Percentiles rank a stretch among this genome's conserved stretches.
Conservation (phyloP, 2,797 vertebrate genomes). For the Falco biarmicus region DNA sequence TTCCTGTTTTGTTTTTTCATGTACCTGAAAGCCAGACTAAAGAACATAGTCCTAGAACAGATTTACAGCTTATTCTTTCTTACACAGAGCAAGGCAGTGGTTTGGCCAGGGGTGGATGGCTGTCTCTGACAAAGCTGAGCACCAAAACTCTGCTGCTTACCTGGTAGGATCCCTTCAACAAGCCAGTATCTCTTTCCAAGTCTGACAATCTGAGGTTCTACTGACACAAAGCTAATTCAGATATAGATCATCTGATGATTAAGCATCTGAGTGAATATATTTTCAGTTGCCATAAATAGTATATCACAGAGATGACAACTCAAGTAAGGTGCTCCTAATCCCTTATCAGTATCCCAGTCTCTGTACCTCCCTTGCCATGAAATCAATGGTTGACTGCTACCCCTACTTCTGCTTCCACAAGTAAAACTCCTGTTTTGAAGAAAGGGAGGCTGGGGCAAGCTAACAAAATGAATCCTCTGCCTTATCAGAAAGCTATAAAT, state of each 20-base stretch:
- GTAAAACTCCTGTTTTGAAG: neutral
- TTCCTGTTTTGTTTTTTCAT: neutral
- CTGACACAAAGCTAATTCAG: neutral
- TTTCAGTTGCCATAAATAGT: neutral
- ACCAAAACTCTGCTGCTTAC: neutral
- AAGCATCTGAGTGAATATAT: neutral
- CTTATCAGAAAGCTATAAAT: constrained; percentile 38
- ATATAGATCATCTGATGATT: neutral
- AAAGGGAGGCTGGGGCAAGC: neutral
- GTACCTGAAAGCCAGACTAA: neutral
- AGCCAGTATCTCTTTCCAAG: neutral
- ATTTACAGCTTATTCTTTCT: neutral
- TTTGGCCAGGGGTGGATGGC: neutral
- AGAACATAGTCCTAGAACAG: neutral
- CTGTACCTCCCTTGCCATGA: neutral
- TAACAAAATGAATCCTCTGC: neutral
- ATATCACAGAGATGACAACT: neutral
- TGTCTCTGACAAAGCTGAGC: neutral
- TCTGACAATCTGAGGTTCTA: neutral
- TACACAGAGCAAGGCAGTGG: neutral
- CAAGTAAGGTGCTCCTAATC: neutral
- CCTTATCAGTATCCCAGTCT: neutral
- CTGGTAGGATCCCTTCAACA: neutral
- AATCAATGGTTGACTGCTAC: neutral
- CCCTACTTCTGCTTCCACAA: neutral